Evolutionary conservation across 2,888 invertebrate species (phyloP).

Genomic region (Zygaena filipendulae): DNA sequence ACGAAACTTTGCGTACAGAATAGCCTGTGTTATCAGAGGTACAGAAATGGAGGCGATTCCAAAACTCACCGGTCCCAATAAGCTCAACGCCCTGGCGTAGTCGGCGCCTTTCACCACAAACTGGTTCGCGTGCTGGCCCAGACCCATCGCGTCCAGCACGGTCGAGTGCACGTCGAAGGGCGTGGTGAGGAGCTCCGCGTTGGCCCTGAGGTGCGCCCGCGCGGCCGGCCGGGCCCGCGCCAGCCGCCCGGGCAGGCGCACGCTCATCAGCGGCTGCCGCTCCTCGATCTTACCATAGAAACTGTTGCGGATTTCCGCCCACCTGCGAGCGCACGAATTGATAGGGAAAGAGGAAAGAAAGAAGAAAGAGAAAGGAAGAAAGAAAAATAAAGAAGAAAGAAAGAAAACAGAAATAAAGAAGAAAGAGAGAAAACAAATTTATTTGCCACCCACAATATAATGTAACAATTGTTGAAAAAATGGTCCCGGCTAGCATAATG

Average conservation of each 20-base stretch:
- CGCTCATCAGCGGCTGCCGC: conserved; percentile 86
- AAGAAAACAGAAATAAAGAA: no score
- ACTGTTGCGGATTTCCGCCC: conserved; percentile 15
- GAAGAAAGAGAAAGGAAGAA: no score
- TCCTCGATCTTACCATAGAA: conserved; percentile 84
- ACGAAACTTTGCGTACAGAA: no score
- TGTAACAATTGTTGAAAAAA: no score
- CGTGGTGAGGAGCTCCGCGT: conserved; percentile 76
- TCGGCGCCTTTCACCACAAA: conserved; percentile 15
- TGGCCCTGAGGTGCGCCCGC: conserved; percentile 70
- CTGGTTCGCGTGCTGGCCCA: conserved; percentile 13
- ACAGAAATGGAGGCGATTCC: no score
- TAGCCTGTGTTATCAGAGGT: no score
- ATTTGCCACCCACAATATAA: no score
- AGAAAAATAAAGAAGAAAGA: no score
- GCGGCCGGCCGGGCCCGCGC: conserved; percentile 68
- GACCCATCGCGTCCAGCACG: conserved; percentile 19
- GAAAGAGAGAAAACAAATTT: no score
- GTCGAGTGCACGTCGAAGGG: conserved; percentile 90
- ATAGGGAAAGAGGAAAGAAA: no score
- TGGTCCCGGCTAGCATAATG: no score
- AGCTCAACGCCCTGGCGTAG: conserved; percentile 19
- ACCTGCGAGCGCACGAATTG: background rate
- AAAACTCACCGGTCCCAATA: conserved; percentile 20
- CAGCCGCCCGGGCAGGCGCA: conserved; percentile 79